Base-by-base conservation (phyloP, 92 coral and sea anemone genomes). In the Bergia sp. region DNA sequence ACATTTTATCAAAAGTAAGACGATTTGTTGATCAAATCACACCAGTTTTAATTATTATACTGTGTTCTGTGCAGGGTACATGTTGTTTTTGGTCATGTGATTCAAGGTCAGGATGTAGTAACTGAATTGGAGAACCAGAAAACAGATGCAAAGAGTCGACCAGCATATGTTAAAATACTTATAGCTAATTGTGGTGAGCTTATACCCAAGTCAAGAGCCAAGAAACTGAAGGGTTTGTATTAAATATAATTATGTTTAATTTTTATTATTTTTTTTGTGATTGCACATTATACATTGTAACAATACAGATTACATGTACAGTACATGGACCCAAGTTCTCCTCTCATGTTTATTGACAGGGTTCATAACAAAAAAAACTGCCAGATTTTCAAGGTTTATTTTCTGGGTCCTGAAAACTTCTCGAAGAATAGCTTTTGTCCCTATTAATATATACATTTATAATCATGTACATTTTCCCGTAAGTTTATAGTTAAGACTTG, bases 131-230 rank as follows among this genome's bases (percentile, higher is more conserved):
- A 96, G 89, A 92, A 82, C 77, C 98, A 91, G 82, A 92, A 89
- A 82, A 94, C 95, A 50, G 96, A 96, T 75, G 94, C 95, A 43
- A 96, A 96, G 76, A 96, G 96, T 79, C 91, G 91, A 40, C 99
- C 99, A 41, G 93, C 90, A 67, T 95, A 96, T 67, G 94, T 96
- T 5, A 91, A 85, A 76, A 84, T 84, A 11, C 37, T 50, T 37
- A 86, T 96, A 29, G 91, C 90, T 37, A 96, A 96, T 90, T 96
- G 99, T 87, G 99, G 99, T 6, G 99, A 96, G 90, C 93, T 96
- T 29, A 93, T 96, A 74, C 99, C 98, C 8, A 96, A 96, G 90
- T 90, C 94, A 50, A 93, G 92, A 85, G 96, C 95, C 55, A 94
- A 89, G 40, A 86, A 64, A 88, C 71, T 65, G 29, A 88, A 77